Conservation (phyloP, 1,140 invertebrate genomes). For the Monomorium pharaonis region DNA sequence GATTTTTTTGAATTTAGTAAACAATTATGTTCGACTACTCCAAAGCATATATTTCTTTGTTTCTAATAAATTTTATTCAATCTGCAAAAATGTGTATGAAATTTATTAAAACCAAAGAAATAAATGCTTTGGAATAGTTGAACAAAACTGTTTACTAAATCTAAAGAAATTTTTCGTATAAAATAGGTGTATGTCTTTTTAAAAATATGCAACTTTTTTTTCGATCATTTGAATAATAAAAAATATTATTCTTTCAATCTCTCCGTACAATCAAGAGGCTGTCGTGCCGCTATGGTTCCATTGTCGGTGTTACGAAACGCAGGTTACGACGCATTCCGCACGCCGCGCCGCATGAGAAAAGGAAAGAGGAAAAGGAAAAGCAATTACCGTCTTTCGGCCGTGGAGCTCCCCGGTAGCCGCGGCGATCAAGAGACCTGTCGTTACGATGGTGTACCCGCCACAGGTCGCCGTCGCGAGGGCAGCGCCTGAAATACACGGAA, state of each 20-base stretch:
- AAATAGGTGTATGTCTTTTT: too few species aligned
- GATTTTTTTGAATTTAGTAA: too few species aligned
- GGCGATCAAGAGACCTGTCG: constrained; percentile 88
- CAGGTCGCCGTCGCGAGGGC: constrained; percentile 85
- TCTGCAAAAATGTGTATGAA: too few species aligned
- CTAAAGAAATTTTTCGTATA: too few species aligned
- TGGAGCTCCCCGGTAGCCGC: constrained; percentile 88
- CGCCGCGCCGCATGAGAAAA: neutral
- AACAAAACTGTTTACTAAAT: too few species aligned
- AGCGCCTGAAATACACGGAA: constrained; percentile 78
- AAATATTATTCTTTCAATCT: neutral
- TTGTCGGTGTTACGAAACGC: constrained; percentile 27
- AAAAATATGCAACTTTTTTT: neutral
- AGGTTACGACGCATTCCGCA: neutral
- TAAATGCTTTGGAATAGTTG: too few species aligned
- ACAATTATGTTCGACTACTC: too few species aligned
- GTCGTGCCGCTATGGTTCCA: neutral
- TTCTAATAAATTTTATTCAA: too few species aligned
- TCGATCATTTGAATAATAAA: neutral
- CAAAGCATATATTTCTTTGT: too few species aligned
- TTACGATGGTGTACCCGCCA: constrained; percentile 90
- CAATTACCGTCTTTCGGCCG: constrained; percentile 87
- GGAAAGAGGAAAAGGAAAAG: constrained; percentile 46
- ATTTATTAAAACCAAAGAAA: too few species aligned
- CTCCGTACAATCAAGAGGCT: neutral